Evolutionary conservation across 2,797 vertebrate genomes (phyloP).

Genomic region (Platyrinchus mystaceus): DNA sequence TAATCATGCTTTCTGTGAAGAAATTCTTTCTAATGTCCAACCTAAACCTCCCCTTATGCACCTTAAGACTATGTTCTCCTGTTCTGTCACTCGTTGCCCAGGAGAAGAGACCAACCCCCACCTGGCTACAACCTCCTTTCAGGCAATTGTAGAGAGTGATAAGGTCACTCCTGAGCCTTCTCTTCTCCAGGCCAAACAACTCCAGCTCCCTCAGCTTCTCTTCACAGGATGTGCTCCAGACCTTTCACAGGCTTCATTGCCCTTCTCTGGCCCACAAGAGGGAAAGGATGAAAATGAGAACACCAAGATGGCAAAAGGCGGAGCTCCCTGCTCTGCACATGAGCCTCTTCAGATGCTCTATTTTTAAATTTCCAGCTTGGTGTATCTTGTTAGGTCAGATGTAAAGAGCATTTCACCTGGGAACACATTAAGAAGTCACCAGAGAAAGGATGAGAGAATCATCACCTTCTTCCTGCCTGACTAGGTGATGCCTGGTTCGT

Average conservation of each 20-base stretch:
- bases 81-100: background rate
- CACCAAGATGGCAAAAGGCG: background rate
- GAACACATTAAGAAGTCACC: background rate
- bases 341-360: background rate
- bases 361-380: background rate
- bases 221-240: background rate
- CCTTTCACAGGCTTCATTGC: background rate
- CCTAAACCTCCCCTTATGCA: background rate
- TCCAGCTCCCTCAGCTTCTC: background rate
- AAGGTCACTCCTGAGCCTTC: background rate
- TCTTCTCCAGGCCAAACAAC: background rate
- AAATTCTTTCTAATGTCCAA: background rate
- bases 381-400: background rate
- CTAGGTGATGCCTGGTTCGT: background rate
- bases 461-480: background rate
- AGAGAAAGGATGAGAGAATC: background rate
- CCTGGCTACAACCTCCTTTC: background rate
- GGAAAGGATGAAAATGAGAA: background rate
- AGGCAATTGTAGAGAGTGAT: background rate
- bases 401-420: background rate
- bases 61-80: background rate
- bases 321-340: background rate
- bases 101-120: background rate
- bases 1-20: background rate
- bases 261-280: background rate